phyloP scores from a whole-genome alignment of 2,797 vertebrate genomes.

The Benthosema pterotum region DNA sequence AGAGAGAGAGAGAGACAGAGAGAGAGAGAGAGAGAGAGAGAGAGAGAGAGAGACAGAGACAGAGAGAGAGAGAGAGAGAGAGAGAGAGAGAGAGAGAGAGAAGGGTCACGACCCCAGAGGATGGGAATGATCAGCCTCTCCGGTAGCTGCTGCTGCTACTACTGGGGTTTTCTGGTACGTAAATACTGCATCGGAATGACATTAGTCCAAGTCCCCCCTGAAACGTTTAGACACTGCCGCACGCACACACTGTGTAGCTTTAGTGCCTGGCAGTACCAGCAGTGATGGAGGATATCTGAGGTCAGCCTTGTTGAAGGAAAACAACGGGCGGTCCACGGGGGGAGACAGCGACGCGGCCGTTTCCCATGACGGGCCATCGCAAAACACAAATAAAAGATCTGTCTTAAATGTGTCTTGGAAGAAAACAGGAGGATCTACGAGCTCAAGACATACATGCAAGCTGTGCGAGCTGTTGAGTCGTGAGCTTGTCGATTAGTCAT shows the following conservation, averaged over 20 bases:
- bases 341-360: too few relatives aligned
- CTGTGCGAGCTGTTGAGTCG: too few relatives aligned
- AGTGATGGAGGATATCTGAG: slow-evolving; percentile 25
- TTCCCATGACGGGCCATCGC: too few relatives aligned
- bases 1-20: slow-evolving; percentile 73
- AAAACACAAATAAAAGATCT: too few relatives aligned
- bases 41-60: slow-evolving; percentile 74
- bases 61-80: slow-evolving; percentile 74
- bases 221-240: slow-evolving; percentile 64
- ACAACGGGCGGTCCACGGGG: too few relatives aligned
- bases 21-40: slow-evolving; percentile 71
- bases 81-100: slow-evolving; percentile 72
- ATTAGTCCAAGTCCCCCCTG: slow-evolving; percentile 70
- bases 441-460: too few relatives aligned
- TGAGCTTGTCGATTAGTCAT: too few relatives aligned
- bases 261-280: slow-evolving; percentile 23
- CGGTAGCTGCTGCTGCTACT: too few relatives aligned
- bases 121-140: slow-evolving; percentile 69
- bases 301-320: neutral
- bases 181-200: slow-evolving; percentile 74
- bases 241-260: slow-evolving; percentile 43
- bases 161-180: slow-evolving; percentile 71
- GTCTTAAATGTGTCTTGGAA: too few relatives aligned
- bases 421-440: too few relatives aligned
- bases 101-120: slow-evolving; percentile 66